phyloP scores from a whole-genome alignment of 2,113 vertebrate species.

The Podiceps cristatus region DNA sequence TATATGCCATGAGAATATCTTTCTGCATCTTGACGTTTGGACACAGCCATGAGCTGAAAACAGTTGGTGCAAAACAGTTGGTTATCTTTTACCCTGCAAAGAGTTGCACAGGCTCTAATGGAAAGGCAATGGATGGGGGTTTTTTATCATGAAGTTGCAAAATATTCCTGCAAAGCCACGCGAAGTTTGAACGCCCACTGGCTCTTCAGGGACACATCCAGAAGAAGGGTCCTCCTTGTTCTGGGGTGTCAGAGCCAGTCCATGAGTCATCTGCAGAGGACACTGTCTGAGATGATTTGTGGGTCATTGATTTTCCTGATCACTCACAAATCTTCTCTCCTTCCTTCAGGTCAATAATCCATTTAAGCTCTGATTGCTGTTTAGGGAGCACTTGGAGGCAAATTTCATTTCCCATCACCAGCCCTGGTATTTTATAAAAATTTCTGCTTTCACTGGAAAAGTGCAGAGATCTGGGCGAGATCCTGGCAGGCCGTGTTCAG shows the following conservation, averaged over 20 bases:
- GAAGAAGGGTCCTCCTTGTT: neutral
- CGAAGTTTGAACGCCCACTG: neutral
- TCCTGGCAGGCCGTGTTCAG: neutral
- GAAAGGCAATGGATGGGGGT: neutral
- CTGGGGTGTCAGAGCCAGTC: neutral
- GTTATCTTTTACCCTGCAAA: neutral
- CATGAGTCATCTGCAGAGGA: neutral
- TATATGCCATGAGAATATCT: neutral
- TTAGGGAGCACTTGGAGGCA: neutral
- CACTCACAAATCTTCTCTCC: neutral
- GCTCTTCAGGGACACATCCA: neutral
- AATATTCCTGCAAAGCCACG: neutral
- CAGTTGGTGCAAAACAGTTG: neutral
- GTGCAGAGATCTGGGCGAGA: neutral
- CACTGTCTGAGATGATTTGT: neutral
- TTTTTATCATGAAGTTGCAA: neutral
- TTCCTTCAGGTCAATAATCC: neutral
- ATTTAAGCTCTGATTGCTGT: neutral
- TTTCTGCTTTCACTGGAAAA: neutral
- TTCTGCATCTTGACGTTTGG: neutral
- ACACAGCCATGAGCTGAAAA: neutral
- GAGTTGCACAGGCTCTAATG: neutral
- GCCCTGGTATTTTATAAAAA: neutral
- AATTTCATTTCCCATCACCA: neutral
- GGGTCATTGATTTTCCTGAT: neutral